Percentiles rank a stretch among this genome's conserved stretches.
Conservation (phyloP, 92 coral and sea anemone species). For the Nematostella vectensis region DNA sequence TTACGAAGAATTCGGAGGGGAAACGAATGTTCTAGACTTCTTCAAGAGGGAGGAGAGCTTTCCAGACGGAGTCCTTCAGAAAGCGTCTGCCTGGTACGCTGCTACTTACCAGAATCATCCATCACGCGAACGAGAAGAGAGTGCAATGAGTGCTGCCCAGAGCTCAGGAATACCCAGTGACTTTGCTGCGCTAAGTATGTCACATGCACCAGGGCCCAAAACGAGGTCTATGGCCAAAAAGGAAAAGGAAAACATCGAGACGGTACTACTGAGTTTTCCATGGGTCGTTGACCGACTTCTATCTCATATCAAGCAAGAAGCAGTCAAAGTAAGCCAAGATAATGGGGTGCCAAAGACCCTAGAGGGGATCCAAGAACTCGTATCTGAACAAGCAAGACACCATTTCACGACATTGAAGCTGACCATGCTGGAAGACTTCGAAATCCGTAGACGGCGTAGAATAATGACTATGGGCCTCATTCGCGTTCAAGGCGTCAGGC, state of each 20-base stretch:
- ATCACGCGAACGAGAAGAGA: slow-evolving; percentile 13
- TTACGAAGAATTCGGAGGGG: slow-evolving; percentile 73
- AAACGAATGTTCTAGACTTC: slow-evolving; percentile 48
- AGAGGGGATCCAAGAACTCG: slow-evolving; percentile 10
- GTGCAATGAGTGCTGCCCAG: background rate
- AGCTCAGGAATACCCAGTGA: slow-evolving; percentile 4
- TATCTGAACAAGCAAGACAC: slow-evolving; percentile 45
- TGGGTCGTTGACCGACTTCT: slow-evolving; percentile 72
- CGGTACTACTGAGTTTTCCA: slow-evolving; percentile 47
- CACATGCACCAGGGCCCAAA: background rate
- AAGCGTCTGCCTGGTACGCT: slow-evolving; percentile 93
- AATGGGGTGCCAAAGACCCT: slow-evolving; percentile 23
- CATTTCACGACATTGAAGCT: background rate
- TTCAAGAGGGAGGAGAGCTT: slow-evolving; percentile 31
- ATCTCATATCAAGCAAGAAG: slow-evolving; percentile 44
- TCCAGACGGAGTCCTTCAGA: slow-evolving; percentile 45
- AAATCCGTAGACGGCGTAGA: slow-evolving; percentile 26
- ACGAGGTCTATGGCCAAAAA: slow-evolving; percentile 1
- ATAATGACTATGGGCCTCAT: background rate
- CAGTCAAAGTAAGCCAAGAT: slow-evolving; percentile 18
- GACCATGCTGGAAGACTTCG: slow-evolving; percentile 26
- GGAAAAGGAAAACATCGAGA: slow-evolving; percentile 19
- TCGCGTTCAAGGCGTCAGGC: background rate
- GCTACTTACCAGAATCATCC: slow-evolving; percentile 38
- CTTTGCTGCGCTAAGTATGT: slow-evolving; percentile 15